phyloP scores from a whole-genome alignment of 30 jellyfish, hydroid and myxozoan genomes.

The Morbakka virulenta region DNA sequence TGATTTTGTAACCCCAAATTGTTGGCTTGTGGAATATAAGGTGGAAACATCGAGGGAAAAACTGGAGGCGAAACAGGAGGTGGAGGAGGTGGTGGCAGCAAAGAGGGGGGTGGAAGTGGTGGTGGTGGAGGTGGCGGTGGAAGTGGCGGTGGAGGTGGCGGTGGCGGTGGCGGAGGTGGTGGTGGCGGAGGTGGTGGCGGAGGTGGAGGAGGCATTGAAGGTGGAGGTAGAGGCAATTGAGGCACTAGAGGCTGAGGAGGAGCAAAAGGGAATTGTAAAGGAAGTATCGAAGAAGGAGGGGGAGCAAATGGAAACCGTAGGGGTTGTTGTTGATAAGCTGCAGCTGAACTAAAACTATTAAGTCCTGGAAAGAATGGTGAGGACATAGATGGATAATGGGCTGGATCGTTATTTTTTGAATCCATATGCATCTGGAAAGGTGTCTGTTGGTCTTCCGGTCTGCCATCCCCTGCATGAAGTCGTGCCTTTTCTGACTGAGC shows the following conservation, averaged over 20 bases:
- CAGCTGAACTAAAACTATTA: too few relatives aligned
- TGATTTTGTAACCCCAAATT: neutral
- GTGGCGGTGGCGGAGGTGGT: slow-evolving; percentile 59
- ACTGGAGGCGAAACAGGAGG: slow-evolving; percentile 73
- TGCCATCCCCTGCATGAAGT: too few relatives aligned
- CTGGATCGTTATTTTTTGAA: too few relatives aligned
- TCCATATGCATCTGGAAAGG: too few relatives aligned
- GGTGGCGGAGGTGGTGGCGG: slow-evolving; percentile 79
- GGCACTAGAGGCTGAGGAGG: slow-evolving; percentile 73
- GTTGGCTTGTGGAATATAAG: slow-evolving; percentile 68
- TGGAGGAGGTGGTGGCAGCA: slow-evolving; percentile 75
- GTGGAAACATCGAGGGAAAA: slow-evolving; percentile 58
- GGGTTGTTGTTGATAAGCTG: too few relatives aligned
- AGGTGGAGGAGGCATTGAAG: slow-evolving; percentile 67
- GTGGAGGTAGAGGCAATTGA: slow-evolving; percentile 65
- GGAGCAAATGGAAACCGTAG: too few relatives aligned
- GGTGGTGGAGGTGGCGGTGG: slow-evolving; percentile 92
- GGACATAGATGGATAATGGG: too few relatives aligned
- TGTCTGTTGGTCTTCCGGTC: too few relatives aligned
- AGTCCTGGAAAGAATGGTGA: too few relatives aligned
- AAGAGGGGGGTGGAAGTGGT: slow-evolving; percentile 84
- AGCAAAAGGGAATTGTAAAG: too few relatives aligned
- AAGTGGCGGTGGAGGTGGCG: slow-evolving; percentile 68
- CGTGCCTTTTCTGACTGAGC: too few relatives aligned
- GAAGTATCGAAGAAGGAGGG: too few relatives aligned